Evolutionary conservation across 2,888 invertebrate species (phyloP).

Genomic region (Tridacna crocea): DNA sequence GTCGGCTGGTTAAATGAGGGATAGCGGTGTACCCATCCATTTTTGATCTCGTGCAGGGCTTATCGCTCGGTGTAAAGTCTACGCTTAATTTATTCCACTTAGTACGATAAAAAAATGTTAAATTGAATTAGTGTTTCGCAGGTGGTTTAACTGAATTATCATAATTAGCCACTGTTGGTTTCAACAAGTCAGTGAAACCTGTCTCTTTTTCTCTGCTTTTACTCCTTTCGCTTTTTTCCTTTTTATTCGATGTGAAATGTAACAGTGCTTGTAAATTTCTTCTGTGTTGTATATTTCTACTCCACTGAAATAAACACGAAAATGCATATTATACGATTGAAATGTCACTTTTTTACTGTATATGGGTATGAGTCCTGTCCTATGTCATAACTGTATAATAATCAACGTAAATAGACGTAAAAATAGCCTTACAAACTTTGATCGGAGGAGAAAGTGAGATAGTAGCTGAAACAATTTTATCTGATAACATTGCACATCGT

Average conservation of each 20-base stretch:
- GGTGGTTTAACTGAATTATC: slow-evolving; percentile 18
- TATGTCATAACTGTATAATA: slow-evolving; percentile 1
- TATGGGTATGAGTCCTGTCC: neutral
- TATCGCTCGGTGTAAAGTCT: neutral
- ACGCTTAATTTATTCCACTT: slow-evolving; percentile 26
- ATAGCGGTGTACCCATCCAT: slow-evolving; percentile 28
- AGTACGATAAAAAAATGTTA: slow-evolving; percentile 25
- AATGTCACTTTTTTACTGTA: neutral
- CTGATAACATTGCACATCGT: neutral
- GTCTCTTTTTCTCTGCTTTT: neutral
- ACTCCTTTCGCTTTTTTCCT: neutral
- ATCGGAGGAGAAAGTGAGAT: slow-evolving; percentile 49
- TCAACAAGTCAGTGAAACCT: neutral
- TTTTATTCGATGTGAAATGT: too few relatives aligned
- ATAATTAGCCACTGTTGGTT: slow-evolving; percentile 10
- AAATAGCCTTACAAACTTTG: slow-evolving; percentile 50
- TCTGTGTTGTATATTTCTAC: neutral
- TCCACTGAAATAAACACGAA: neutral
- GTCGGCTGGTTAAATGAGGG: slow-evolving; percentile 25
- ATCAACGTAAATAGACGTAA: slow-evolving; percentile 12
- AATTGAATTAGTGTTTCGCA: slow-evolving; percentile 26
- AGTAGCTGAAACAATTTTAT: neutral
- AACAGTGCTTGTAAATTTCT: neutral
- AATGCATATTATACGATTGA: neutral
- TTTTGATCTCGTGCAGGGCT: slow-evolving; percentile 14